These are phyloP conservation scores for Scaptomyza pallida DNA, from an alignment of 1,140 invertebrate genomes.

Conservation along the genomic window DNA sequence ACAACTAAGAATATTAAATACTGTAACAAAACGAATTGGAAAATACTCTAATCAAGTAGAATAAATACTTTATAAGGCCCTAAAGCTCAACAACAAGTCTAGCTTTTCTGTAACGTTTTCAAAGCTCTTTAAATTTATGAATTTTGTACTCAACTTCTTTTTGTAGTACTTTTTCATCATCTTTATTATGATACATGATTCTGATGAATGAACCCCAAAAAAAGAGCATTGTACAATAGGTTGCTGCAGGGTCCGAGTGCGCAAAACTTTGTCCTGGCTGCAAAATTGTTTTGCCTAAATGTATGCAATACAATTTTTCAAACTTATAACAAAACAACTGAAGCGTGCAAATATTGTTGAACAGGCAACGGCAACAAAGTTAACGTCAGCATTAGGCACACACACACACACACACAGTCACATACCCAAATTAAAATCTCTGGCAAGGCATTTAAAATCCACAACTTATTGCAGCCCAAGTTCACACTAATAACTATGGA, in stretches of 20 bases:
- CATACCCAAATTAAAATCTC: slow-evolving; percentile 16
- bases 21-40: slow-evolving; percentile 2
- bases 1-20: slow-evolving; percentile 8
- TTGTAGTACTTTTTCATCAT: background rate
- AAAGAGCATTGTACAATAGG: slow-evolving; percentile 9
- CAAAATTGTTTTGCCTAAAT: slow-evolving; percentile 47
- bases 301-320: slow-evolving; percentile 63
- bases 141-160: background rate
- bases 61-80: too few relatives aligned
- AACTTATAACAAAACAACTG: slow-evolving; percentile 52
- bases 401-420: slow-evolving; percentile 13
- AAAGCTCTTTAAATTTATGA: too few relatives aligned
- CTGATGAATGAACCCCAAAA: slow-evolving; percentile 8
- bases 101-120: too few relatives aligned
- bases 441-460: slow-evolving; percentile 28
- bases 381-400: slow-evolving; percentile 48
- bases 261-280: slow-evolving; percentile 32
- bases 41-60: slow-evolving; percentile 9
- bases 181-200: slow-evolving; percentile 28
- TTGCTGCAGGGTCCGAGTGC: slow-evolving; percentile 8
- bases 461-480: slow-evolving; percentile 25
- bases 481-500: slow-evolving; percentile 35
- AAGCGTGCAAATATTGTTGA: slow-evolving; percentile 61
- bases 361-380: slow-evolving; percentile 22
- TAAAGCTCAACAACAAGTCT: too few relatives aligned